Evolutionary conservation across 2,888 invertebrate genomes (phyloP), one percentile per base, ranked within the genome.

Genomic region (Drosophila mettleri): DNA sequence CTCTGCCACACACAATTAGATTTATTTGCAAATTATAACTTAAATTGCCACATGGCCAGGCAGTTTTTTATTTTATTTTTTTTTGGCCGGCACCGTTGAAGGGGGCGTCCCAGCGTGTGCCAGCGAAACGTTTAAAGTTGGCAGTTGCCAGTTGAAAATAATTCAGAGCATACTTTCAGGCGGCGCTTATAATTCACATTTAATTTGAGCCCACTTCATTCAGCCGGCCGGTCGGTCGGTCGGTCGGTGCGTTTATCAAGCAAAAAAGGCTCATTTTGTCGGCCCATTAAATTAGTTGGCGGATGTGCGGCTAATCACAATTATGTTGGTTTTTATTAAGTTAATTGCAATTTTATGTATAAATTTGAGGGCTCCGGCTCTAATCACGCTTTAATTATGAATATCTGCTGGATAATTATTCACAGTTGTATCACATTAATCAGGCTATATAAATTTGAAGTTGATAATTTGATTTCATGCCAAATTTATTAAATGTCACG

Each of bases 1-100:
- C 69, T 80, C 79, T 66, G 59, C 64, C 57, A 54, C 43, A 67
- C 63, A 74, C 77, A 88, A 88, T 88, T 88, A 84, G 70, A 84
- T 88, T 86, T 86, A 80, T 88, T 86, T 86, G 70, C 69, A 69
- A 86, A 83, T 88, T 88, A 70, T 70, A 83, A 72, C 67, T 70
- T 69, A 65, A 77, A 82, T 75, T 85, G 75, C 61, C 65, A 51
- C 60, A 60, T 63, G 59, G 57, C 71, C 68, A 48, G 18, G 54
- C 66, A 27, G 31, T 54, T 64, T 53, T 59, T 55, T 62, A n/a
- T n/a, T 31, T 65, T 68, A 66, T 67, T 24, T 46, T 69, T 69
- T 74, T 70, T 69, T 67, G 59, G 24, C 14, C 33, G 9, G 5
- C 16, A 24, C 24, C 55, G 49, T 34, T 16, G 16, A 54, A 48